Conservation (phyloP, 2,113 vertebrate genomes). For the Etheostoma spectabile region DNA sequence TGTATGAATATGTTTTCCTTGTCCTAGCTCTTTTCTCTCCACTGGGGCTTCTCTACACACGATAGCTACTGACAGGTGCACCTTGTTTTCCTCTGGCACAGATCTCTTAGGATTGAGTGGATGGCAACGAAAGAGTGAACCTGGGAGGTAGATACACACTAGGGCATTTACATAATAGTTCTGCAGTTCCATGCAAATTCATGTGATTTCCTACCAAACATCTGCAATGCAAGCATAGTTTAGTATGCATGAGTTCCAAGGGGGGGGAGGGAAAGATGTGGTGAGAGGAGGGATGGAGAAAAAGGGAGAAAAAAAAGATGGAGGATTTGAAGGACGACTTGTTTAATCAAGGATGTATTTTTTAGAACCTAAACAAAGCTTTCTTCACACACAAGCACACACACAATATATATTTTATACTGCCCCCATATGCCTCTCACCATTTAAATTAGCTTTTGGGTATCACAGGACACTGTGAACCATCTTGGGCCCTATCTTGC, state of each 20-base stretch:
- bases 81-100: slow-evolving; percentile 42
- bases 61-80: slow-evolving; percentile 46
- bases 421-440: neutral
- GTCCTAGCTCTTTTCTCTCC: neutral
- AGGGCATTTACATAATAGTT: slow-evolving; percentile 80
- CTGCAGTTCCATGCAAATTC: slow-evolving; percentile 81
- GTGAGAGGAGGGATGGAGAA: slow-evolving; percentile 20
- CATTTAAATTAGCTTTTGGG: neutral
- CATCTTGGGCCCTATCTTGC: no score
- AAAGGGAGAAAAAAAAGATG: slow-evolving; percentile 50
- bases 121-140: slow-evolving; percentile 47
- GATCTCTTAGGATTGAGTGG: slow-evolving; percentile 34
- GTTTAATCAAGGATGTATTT: slow-evolving; percentile 60
- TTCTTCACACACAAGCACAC: neutral
- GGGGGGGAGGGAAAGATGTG: slow-evolving; percentile 19
- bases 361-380: slow-evolving; percentile 52
- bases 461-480: neutral
- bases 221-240: slow-evolving; percentile 81
- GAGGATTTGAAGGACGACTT: slow-evolving; percentile 55
- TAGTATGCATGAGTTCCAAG: slow-evolving; percentile 79
- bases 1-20: neutral
- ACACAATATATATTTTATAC: neutral
- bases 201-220: slow-evolving; percentile 77
- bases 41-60: neutral
- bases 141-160: slow-evolving; percentile 56